A percentile compares a stretch with the other conserved stretches of the same genome.
Conservation (phyloP, 1,140 invertebrate species). For the Pseudomyrmex pallidus region DNA sequence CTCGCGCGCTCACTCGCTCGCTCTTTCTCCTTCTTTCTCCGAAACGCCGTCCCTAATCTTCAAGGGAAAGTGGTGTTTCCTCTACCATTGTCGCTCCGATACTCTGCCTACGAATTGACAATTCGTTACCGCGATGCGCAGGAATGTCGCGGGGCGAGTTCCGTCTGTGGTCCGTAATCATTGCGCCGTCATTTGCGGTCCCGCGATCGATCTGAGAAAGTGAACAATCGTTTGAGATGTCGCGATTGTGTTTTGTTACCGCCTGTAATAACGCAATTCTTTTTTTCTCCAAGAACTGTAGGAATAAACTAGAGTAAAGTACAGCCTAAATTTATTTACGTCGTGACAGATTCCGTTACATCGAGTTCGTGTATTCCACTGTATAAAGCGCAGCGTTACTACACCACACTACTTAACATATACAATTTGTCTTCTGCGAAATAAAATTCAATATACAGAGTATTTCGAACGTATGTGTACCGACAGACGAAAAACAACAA, state of each 20-base stretch:
- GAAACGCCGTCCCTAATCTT: constrained; percentile 78
- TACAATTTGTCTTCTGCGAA: constrained; percentile 36
- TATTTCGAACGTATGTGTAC: constrained; percentile 7
- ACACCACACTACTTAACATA: constrained; percentile 30
- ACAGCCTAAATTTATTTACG: constrained; percentile 67
- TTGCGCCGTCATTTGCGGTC: neutral
- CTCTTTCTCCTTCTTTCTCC: constrained; percentile 76
- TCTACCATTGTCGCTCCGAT: constrained; percentile 30
- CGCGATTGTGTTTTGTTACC: too few species aligned
- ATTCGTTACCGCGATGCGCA: constrained; percentile 64
- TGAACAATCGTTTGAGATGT: neutral
- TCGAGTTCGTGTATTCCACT: constrained; percentile 50
- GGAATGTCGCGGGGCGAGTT: neutral
- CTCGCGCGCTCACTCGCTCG: constrained; percentile 75
- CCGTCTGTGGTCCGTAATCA: neutral
- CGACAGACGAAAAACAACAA: neutral
- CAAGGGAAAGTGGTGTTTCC: constrained; percentile 84
- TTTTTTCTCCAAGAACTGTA: neutral
- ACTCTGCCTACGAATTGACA: constrained; percentile 16
- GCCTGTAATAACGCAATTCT: neutral
- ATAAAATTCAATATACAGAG: constrained; percentile 61
- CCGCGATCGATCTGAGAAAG: neutral
- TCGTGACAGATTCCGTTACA: constrained; percentile 54
- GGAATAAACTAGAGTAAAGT: constrained; percentile 1
- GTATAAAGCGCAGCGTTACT: constrained; percentile 51